A percentile compares a stretch with the other conserved stretches of the same genome.
Evolutionary conservation across 2,888 invertebrate species (phyloP).

Genomic region (Rugalucina vietnamica): DNA sequence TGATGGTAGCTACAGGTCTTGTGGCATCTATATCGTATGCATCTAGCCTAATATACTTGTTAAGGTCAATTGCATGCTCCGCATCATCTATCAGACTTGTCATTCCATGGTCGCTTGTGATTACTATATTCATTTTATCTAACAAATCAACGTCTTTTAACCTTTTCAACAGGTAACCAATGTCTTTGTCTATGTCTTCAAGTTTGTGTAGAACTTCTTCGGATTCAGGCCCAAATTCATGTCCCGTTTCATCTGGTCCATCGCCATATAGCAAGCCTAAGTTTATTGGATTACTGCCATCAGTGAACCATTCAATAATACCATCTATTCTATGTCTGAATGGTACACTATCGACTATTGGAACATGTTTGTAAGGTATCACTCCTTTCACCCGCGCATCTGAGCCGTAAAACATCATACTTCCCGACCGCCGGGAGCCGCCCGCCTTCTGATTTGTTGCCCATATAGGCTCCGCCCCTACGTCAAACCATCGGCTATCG

Average conservation of each 20-base stretch:
- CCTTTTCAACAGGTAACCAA: slow-evolving; percentile 85
- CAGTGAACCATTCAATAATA: slow-evolving; percentile 79
- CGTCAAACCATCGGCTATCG: slow-evolving; percentile 85
- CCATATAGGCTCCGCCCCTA: slow-evolving; percentile 83
- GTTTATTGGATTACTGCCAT: slow-evolving; percentile 87
- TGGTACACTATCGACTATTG: slow-evolving; percentile 71
- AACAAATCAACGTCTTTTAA: slow-evolving; percentile 85
- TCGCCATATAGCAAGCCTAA: slow-evolving; percentile 89
- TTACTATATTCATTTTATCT: slow-evolving; percentile 87
- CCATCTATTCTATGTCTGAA: slow-evolving; percentile 73
- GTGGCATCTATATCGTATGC: slow-evolving; percentile 84
- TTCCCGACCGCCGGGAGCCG: slow-evolving; percentile 87
- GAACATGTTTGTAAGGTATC: slow-evolving; percentile 64
- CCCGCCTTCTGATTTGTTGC: slow-evolving; percentile 85
- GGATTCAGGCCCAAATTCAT: slow-evolving; percentile 85
- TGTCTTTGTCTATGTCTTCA: slow-evolving; percentile 83
- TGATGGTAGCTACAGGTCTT: slow-evolving; percentile 87
- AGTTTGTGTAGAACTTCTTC: slow-evolving; percentile 84
- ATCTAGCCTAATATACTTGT: slow-evolving; percentile 65
- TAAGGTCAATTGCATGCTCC: slow-evolving; percentile 69
- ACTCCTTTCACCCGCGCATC: slow-evolving; percentile 82
- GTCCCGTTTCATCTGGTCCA: slow-evolving; percentile 88
- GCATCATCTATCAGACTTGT: slow-evolving; percentile 83
- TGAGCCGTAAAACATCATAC: slow-evolving; percentile 90
- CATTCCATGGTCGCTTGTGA: slow-evolving; percentile 91